A percentile compares a stretch with the other conserved stretches of the same genome.
These are phyloP conservation scores for Serranus cabrilla DNA, from an alignment of 2,797 vertebrate genomes.

Conservation along the genomic window DNA sequence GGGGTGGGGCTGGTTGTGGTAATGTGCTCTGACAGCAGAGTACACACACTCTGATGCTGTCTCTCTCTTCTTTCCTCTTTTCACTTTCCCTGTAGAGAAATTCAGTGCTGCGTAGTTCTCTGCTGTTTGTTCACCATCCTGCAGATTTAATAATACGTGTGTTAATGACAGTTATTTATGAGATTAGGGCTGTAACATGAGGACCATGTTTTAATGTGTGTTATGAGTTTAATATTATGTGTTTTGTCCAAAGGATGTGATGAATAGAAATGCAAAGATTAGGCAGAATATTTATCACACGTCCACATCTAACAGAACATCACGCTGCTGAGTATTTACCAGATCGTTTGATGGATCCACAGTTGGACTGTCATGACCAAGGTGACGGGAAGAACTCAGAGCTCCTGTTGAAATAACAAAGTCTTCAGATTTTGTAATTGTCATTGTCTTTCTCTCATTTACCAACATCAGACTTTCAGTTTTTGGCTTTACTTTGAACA, in stretches of 20 bases:
- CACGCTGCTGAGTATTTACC: no score
- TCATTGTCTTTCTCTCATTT: no score
- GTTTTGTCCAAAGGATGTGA: no score
- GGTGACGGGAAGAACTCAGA: background rate
- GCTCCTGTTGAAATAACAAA: background rate
- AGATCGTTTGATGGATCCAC: background rate
- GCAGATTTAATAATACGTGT: background rate
- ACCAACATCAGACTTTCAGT: no score
- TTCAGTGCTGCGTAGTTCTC: constrained; percentile 30
- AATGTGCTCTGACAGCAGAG: constrained; percentile 4
- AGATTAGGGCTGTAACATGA: background rate
- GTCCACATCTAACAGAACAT: no score
- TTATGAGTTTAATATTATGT: no score
- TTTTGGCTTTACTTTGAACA: no score
- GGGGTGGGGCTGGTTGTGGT: background rate
- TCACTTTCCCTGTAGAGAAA: constrained; percentile 16
- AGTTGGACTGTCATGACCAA: background rate
- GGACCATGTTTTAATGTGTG: no score
- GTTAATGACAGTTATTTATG: background rate
- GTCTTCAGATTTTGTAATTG: no score
- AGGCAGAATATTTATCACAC: no score
- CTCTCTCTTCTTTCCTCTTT: constrained; percentile 9
- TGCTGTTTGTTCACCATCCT: background rate
- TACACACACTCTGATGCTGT: constrained; percentile 24
- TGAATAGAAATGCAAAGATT: no score